Evolutionary conservation across 2,888 invertebrate genomes (phyloP).

Genomic region (Tuberolachnus salignus): DNA sequence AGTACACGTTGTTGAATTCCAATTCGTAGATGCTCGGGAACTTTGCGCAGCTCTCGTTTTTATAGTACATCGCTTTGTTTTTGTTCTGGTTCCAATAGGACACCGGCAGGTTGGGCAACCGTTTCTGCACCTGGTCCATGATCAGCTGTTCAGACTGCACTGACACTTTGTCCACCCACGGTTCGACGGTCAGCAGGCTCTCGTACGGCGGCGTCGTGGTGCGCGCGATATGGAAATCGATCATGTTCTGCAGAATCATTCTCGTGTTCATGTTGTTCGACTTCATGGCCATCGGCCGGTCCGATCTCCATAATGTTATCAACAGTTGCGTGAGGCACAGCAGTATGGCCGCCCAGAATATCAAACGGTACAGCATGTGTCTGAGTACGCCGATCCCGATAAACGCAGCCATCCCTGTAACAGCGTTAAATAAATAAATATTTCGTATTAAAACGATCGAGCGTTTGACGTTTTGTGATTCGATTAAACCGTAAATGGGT

Average conservation of each 20-base stretch:
- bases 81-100: conserved; percentile 84
- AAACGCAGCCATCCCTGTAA: conserved; percentile 44
- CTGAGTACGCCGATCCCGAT: conserved; percentile 34
- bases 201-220: conserved; percentile 42
- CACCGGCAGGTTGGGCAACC: conserved; percentile 83
- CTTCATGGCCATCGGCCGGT: conserved; percentile 13
- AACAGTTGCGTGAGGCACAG: conserved; percentile 33
- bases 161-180: conserved; percentile 69
- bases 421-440: neutral
- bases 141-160: conserved; percentile 69
- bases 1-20: conserved; percentile 91
- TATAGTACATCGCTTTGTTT: conserved; percentile 71
- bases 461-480: too few relatives aligned
- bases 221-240: neutral
- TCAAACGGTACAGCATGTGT: conserved; percentile 43
- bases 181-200: conserved; percentile 65
- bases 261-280: conserved; percentile 2
- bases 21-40: conserved; percentile 89
- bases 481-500: too few relatives aligned
- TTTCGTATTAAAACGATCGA: neutral
- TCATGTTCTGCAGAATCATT: conserved; percentile 16
- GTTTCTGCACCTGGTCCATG: conserved; percentile 72
- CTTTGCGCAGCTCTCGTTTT: conserved; percentile 78
- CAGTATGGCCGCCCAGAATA: conserved; percentile 48
- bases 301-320: conserved; percentile 30